Percentiles rank a stretch among this genome's conserved stretches.
phyloP scores from a whole-genome alignment of 2,113 vertebrate genomes.

The Larimichthys polyactis region DNA sequence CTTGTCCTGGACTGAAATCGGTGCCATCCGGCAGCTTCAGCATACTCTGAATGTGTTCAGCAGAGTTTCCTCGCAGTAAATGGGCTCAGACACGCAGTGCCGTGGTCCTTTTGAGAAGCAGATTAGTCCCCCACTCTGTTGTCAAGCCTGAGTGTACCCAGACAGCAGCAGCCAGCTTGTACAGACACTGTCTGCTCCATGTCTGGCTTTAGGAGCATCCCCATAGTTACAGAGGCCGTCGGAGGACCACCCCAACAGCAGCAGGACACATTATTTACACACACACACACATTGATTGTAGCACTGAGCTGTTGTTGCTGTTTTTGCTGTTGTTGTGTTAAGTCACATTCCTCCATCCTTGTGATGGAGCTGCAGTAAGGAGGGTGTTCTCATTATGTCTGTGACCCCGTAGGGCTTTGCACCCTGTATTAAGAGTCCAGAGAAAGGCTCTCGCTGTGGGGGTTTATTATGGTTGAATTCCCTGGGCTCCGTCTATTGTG shows the following conservation, averaged over 20 bases:
- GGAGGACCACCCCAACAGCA: constrained; percentile 30
- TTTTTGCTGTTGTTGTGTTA: constrained; percentile 23
- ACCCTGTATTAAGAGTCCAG: constrained; percentile 46
- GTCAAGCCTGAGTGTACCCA: constrained; percentile 32
- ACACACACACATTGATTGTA: not conserved
- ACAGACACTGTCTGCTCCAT: constrained; percentile 61
- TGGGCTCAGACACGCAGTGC: constrained; percentile 10
- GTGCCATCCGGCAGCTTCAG: not conserved
- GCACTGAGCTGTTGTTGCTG: constrained; percentile 18
- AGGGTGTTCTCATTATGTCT: constrained; percentile 57
- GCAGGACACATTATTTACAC: constrained; percentile 30
- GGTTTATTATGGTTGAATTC: constrained; percentile 70
- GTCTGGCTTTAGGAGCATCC: constrained; percentile 72
- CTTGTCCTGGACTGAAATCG: not conserved
- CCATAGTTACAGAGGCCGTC: constrained; percentile 68
- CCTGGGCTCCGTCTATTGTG: constrained; percentile 64
- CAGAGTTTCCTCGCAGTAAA: not conserved
- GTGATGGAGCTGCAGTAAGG: constrained; percentile 37
- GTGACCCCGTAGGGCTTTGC: constrained; percentile 35
- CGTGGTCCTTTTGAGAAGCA: constrained; percentile 26
- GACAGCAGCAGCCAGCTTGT: constrained; percentile 53
- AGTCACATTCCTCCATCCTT: constrained; percentile 64
- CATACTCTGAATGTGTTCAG: not conserved
- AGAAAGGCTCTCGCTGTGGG: constrained; percentile 54
- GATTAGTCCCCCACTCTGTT: constrained; percentile 46